A percentile compares a stretch with the other conserved stretches of the same genome.
Evolutionary conservation across 1,140 invertebrate species (phyloP).

Genomic region (Lepidurus couesii): DNA sequence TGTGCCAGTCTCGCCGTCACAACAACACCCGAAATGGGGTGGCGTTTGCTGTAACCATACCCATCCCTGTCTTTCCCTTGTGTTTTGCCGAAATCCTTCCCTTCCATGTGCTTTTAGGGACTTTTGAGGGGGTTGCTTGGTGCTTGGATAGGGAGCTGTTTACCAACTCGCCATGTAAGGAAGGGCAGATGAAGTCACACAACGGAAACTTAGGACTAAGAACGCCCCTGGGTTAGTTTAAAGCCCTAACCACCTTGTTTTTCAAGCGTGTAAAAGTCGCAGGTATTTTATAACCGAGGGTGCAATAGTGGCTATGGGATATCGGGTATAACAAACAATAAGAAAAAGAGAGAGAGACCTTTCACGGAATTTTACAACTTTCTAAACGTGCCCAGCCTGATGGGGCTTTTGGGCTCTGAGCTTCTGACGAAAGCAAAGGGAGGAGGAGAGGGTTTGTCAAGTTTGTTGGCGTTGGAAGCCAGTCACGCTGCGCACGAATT

Average conservation of each 20-base stretch:
- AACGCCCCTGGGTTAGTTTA: not conserved
- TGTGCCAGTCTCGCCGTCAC: not conserved
- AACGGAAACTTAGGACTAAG: not conserved
- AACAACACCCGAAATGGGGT: not conserved
- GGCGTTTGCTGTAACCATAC: not conserved
- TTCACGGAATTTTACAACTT: not conserved
- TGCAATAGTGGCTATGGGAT: not conserved
- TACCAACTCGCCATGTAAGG: not conserved
- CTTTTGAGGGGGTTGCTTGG: not conserved
- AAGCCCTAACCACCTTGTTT: not conserved
- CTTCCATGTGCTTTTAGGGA: not conserved
- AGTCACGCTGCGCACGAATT: conserved; percentile 20
- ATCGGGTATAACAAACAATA: not conserved
- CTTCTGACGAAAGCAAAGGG: not conserved
- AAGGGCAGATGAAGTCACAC: not conserved
- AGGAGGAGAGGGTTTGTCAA: not conserved
- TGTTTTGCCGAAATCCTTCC: not conserved
- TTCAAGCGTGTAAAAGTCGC: not conserved
- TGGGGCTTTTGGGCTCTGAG: not conserved
- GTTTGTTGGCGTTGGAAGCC: conserved; percentile 1
- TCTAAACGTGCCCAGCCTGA: conserved; percentile 8
- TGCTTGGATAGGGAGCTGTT: not conserved
- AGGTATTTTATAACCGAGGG: not conserved
- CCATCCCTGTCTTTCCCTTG: not conserved
- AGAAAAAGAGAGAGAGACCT: not conserved